Evolutionary conservation across 2,797 vertebrate genomes (phyloP).

Genomic region (Hapalemur alaotrensis): DNA sequence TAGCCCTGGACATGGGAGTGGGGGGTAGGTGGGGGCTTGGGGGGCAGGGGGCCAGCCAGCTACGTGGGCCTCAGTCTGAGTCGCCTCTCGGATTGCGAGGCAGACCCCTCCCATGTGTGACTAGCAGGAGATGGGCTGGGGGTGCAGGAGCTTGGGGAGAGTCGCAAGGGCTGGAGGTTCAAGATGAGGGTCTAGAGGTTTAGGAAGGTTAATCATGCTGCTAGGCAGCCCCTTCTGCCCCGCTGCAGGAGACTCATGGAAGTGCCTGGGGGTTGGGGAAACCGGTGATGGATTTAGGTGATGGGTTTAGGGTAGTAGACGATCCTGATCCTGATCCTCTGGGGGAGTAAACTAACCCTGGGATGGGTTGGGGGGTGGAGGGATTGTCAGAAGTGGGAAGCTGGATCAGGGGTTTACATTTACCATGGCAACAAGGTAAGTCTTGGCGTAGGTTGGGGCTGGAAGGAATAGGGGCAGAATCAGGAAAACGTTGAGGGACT

Average conservation of each 20-base stretch:
- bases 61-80: background rate
- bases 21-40: background rate
- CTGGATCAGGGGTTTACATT: conserved; percentile 46
- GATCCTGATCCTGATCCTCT: background rate
- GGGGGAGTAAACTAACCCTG: background rate
- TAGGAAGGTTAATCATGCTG: background rate
- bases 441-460: conserved; percentile 34
- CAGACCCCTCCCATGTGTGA: conserved; percentile 25
- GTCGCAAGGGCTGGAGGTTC: background rate
- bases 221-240: background rate
- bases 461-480: background rate
- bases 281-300: background rate
- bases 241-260: background rate
- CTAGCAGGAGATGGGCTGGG: background rate
- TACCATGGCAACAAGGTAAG: conserved; percentile 67
- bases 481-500: conserved; percentile 27
- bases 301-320: background rate
- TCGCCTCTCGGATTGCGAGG: background rate
- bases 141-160: background rate
- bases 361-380: background rate
- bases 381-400: background rate
- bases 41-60: background rate
- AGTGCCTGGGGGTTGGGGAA: background rate
- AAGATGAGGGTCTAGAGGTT: background rate
- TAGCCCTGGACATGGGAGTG: conserved; percentile 77